Conservation (phyloP, 2,888 invertebrate genomes). For the Drosophila dives region DNA sequence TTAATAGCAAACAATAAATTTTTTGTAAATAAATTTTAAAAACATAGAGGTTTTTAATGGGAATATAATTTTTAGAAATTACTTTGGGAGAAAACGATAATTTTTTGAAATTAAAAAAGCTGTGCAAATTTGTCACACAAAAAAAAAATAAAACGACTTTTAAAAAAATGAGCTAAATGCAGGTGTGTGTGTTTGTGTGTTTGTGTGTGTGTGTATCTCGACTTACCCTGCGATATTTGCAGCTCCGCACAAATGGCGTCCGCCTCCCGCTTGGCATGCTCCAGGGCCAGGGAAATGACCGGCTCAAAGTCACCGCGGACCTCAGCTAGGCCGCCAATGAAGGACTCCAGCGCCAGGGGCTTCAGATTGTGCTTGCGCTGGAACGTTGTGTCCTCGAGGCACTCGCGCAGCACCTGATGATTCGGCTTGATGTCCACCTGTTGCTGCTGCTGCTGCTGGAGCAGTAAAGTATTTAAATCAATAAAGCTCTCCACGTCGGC, state of each 20-base stretch:
- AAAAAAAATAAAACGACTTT: background rate
- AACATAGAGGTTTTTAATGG: background rate
- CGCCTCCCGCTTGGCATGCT: constrained; percentile 94
- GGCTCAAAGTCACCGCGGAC: constrained; percentile 92
- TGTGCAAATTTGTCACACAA: background rate
- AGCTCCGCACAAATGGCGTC: constrained; percentile 93
- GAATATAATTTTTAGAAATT: background rate
- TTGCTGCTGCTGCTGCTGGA: constrained; percentile 66
- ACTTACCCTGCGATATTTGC: constrained; percentile 94
- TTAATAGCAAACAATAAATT: background rate
- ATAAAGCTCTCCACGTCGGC: constrained; percentile 82
- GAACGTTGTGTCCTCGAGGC: constrained; percentile 93
- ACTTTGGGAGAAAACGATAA: background rate
- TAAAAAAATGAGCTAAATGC: background rate
- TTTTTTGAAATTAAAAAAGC: background rate
- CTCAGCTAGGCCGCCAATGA: constrained; percentile 86
- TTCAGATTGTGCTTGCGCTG: constrained; percentile 93
- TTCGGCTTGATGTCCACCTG: constrained; percentile 85
- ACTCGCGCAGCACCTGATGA: constrained; percentile 92
- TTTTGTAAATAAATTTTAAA: background rate
- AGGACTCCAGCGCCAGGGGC: constrained; percentile 90
- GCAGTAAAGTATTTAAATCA: constrained; percentile 81
- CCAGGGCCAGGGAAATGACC: constrained; percentile 93
- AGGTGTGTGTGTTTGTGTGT: background rate
- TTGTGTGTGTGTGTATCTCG: background rate